Conservation (phyloP, 1,140 invertebrate genomes). For the Cyphomyrmex costatus region DNA sequence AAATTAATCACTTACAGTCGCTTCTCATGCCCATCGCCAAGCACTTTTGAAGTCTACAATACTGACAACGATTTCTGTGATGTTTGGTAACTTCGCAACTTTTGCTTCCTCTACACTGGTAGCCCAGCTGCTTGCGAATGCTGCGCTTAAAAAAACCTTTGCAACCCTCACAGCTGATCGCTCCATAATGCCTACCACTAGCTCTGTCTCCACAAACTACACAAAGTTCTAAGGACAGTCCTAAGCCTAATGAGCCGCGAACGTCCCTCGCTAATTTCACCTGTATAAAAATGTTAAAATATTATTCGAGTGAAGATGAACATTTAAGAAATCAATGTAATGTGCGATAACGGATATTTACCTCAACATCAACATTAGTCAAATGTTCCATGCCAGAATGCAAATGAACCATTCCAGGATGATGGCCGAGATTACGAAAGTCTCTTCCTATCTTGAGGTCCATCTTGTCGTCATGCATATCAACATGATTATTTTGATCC, state of each 20-base stretch:
- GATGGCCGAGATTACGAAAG: conserved; percentile 79
- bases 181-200: conserved; percentile 97
- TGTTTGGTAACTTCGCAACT: conserved; percentile 99
- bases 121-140: conserved; percentile 97
- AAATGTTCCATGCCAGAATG: conserved; percentile 81
- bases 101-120: conserved; percentile 97
- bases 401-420: conserved; percentile 79
- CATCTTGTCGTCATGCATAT: conserved; percentile 79
- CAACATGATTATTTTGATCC: conserved; percentile 80
- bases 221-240: conserved; percentile 93
- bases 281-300: conserved; percentile 70
- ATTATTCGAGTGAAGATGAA: background rate
- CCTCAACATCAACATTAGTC: conserved; percentile 81
- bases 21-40: conserved; percentile 98
- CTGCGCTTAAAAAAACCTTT: conserved; percentile 97
- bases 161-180: conserved; percentile 97
- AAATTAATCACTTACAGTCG: conserved; percentile 94
- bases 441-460: conserved; percentile 81
- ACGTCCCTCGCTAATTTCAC: conserved; percentile 85
- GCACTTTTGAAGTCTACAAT: conserved; percentile 98
- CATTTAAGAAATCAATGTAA: conserved; percentile 2
- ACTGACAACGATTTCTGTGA: conserved; percentile 98
- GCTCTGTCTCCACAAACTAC: conserved; percentile 98
- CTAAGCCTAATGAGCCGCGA: conserved; percentile 85
- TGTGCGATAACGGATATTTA: conserved; percentile 47